Conservation (phyloP, 92 coral and sea anemone species). For the Palythoa caribaeorum region DNA sequence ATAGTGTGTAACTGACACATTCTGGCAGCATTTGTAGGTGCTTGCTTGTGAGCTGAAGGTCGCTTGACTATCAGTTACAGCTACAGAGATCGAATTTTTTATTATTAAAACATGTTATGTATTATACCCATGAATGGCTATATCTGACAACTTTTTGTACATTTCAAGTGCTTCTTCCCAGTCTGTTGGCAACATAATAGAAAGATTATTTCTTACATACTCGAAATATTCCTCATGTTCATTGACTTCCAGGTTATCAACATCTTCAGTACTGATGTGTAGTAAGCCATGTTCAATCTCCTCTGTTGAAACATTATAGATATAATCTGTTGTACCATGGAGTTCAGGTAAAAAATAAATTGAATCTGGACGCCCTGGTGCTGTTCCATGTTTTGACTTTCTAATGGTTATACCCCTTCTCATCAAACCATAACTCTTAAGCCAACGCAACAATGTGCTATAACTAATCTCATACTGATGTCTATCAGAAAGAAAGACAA, state of each 20-base stretch:
- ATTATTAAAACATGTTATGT: constrained; percentile 7
- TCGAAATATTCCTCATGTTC: constrained; percentile 43
- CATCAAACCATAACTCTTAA: constrained; percentile 58
- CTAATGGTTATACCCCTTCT: constrained; percentile 56
- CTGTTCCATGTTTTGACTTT: constrained; percentile 48
- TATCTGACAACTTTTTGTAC: constrained; percentile 28
- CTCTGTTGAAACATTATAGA: not conserved
- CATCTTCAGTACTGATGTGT: constrained; percentile 3
- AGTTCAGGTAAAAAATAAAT: constrained; percentile 56
- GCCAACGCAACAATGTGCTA: constrained; percentile 54
- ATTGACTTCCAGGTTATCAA: not conserved
- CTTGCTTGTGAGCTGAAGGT: constrained; percentile 11
- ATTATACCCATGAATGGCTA: constrained; percentile 44
- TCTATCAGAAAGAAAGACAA: constrained; percentile 62
- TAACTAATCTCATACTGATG: constrained; percentile 55
- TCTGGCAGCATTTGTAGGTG: not conserved
- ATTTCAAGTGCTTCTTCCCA: constrained; percentile 47
- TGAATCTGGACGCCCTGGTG: constrained; percentile 61
- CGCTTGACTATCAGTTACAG: not conserved
- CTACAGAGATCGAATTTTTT: not conserved
- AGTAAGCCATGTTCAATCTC: constrained; percentile 1
- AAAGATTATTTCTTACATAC: constrained; percentile 31
- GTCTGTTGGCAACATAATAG: constrained; percentile 26
- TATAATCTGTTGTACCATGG: constrained; percentile 46
- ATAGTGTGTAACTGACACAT: not conserved